These are phyloP conservation scores for Aphelenchoides bicaudatus DNA, from an alignment of 2,888 invertebrate genomes.

Conservation along the genomic window DNA sequence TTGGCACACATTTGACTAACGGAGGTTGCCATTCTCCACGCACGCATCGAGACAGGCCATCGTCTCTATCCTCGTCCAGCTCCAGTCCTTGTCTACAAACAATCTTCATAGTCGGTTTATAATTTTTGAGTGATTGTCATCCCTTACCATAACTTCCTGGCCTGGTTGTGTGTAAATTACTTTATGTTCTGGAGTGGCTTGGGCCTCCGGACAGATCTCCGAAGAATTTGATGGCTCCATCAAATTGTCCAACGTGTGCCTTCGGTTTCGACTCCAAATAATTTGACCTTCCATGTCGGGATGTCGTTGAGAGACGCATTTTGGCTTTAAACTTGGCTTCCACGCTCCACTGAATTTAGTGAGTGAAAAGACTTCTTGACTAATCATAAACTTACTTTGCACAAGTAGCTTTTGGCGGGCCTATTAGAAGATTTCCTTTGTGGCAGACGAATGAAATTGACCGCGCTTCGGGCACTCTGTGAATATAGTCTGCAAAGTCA, in stretches of 20 bases:
- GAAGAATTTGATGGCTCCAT: background rate
- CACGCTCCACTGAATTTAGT: constrained; percentile 59
- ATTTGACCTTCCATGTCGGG: constrained; percentile 59
- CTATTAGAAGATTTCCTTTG: constrained; percentile 60
- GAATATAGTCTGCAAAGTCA: constrained; percentile 63
- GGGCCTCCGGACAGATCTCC: constrained; percentile 8
- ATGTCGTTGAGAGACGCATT: constrained; percentile 58
- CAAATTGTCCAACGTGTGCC: no score
- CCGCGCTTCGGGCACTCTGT: constrained; percentile 55
- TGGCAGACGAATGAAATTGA: constrained; percentile 60
- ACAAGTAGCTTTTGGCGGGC: constrained; percentile 37
- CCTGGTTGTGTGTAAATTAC: constrained; percentile 17
- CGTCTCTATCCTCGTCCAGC: constrained; percentile 39
- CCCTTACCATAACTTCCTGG: constrained; percentile 27
- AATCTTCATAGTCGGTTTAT: constrained; percentile 35
- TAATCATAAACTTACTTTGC: background rate
- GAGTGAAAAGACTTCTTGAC: constrained; percentile 58
- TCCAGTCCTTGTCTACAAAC: constrained; percentile 52
- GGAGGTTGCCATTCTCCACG: constrained; percentile 89
- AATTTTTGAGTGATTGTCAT: background rate
- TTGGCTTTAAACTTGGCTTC: constrained; percentile 54
- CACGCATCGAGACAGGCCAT: constrained; percentile 75
- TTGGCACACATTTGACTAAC: constrained; percentile 80
- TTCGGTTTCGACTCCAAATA: constrained; percentile 45
- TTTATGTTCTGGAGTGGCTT: background rate